Percentiles rank a stretch among this genome's conserved stretches.
These are phyloP conservation scores for Phalacrocorax brasilianus DNA, from an alignment of 2,113 vertebrate genomes.

Conservation along the genomic window DNA sequence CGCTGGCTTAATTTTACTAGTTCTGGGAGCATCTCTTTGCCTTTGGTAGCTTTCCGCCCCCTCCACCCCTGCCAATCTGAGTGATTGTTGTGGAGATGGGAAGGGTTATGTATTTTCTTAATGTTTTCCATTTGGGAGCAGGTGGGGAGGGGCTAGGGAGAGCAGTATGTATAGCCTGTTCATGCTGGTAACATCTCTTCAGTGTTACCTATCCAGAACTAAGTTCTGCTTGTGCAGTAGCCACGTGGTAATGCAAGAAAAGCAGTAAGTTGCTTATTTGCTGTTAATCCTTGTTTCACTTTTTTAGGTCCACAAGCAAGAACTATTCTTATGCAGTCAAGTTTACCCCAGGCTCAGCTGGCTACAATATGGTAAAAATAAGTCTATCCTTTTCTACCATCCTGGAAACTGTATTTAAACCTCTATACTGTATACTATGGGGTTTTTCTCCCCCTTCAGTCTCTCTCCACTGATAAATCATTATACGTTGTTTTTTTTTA, in stretches of 20 bases:
- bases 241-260: neutral
- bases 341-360: slow-evolving; percentile 94
- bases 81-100: no score
- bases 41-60: neutral
- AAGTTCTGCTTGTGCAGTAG: neutral
- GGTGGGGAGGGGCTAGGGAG: no score
- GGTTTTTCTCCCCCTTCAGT: neutral
- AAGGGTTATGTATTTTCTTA: neutral
- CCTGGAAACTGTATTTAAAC: neutral
- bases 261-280: neutral
- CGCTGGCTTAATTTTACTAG: neutral
- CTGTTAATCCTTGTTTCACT: slow-evolving; percentile 8
- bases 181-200: neutral
- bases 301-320: slow-evolving; percentile 92
- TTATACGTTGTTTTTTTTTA: neutral
- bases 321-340: slow-evolving; percentile 99
- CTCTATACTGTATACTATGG: neutral
- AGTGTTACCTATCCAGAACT: neutral
- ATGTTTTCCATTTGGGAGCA: neutral
- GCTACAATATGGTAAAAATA: slow-evolving; percentile 92
- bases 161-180: neutral
- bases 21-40: neutral
- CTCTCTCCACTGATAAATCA: neutral
- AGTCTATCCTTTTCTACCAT: neutral
- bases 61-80: no score